A percentile compares a stretch with the other conserved stretches of the same genome.
phyloP scores from a whole-genome alignment of 2,797 vertebrate species.

The Chromobotia macracanthus region DNA sequence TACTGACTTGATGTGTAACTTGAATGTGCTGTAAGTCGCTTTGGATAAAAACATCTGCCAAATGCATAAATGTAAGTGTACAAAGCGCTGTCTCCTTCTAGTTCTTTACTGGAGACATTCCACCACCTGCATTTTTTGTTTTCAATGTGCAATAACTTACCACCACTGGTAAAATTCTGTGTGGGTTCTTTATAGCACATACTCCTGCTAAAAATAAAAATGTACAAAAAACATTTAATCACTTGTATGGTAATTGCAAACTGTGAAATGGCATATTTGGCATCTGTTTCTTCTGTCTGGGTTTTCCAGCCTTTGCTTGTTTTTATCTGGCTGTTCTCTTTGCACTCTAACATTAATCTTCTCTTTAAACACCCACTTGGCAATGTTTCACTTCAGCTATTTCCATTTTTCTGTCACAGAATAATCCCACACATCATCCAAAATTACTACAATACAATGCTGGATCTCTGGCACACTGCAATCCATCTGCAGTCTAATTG shows the following conservation, averaged over 20 bases:
- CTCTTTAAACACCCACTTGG: conserved; percentile 25
- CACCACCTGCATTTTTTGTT: neutral
- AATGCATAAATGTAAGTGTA: too few species aligned
- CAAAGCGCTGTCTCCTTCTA: neutral
- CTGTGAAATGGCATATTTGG: conserved; percentile 28
- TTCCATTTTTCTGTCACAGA: neutral
- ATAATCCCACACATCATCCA: conserved; percentile 20
- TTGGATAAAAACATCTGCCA: too few species aligned
- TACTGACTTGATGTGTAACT: too few species aligned
- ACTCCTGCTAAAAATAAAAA: neutral
- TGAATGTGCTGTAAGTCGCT: too few species aligned
- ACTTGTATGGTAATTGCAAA: neutral
- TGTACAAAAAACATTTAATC: neutral
- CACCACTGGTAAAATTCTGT: neutral
- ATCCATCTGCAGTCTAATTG: conserved; percentile 18
- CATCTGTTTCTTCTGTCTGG: neutral
- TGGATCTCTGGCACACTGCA: neutral
- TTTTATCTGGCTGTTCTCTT: conserved; percentile 2
- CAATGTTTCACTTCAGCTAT: conserved; percentile 30
- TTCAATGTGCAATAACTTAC: neutral
- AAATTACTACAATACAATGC: conserved; percentile 19
- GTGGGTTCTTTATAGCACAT: neutral
- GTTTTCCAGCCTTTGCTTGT: conserved; percentile 8
- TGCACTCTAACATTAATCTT: conserved; percentile 24
- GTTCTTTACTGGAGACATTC: neutral